A percentile compares a stretch with the other conserved stretches of the same genome.
phyloP scores from a whole-genome alignment of 2,113 vertebrate species.

The Oreotrochilus melanogaster region DNA sequence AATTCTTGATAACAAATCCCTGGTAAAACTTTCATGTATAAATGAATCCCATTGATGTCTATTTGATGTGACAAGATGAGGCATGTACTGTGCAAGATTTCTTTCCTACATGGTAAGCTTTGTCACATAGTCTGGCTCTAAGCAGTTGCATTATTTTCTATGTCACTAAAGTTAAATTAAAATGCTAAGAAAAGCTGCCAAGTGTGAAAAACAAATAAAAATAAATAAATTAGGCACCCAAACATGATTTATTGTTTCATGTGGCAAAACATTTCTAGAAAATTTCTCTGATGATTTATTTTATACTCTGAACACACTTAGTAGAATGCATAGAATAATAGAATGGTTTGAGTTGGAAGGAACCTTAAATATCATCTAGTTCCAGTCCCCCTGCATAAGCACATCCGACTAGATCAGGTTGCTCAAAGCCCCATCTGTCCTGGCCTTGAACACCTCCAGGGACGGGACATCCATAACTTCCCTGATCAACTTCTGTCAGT shows the following conservation, averaged over 20 bases:
- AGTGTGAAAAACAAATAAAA: constrained; percentile 23
- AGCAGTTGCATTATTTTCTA: constrained; percentile 11
- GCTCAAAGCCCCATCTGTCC: too few species aligned
- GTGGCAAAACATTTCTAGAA: neutral
- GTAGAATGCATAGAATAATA: too few species aligned
- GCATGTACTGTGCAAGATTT: neutral
- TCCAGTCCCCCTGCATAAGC: too few species aligned
- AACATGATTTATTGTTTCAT: neutral
- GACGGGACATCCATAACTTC: too few species aligned
- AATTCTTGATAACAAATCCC: neutral
- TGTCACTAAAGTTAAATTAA: constrained; percentile 17
- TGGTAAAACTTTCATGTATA: neutral
- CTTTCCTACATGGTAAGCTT: constrained; percentile 5
- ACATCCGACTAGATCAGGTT: too few species aligned
- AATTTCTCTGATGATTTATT: neutral
- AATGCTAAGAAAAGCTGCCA: neutral
- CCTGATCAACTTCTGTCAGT: too few species aligned
- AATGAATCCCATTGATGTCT: constrained; percentile 24
- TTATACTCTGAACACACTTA: neutral
- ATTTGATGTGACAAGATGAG: constrained; percentile 10
- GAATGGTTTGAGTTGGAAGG: too few species aligned
- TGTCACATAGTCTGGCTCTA: neutral
- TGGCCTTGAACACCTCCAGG: too few species aligned
- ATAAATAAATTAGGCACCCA: neutral
- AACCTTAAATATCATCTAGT: too few species aligned